These are phyloP conservation scores for Dipodomys merriami DNA, from an alignment of 2,113 vertebrate species.

Conservation along the genomic window DNA sequence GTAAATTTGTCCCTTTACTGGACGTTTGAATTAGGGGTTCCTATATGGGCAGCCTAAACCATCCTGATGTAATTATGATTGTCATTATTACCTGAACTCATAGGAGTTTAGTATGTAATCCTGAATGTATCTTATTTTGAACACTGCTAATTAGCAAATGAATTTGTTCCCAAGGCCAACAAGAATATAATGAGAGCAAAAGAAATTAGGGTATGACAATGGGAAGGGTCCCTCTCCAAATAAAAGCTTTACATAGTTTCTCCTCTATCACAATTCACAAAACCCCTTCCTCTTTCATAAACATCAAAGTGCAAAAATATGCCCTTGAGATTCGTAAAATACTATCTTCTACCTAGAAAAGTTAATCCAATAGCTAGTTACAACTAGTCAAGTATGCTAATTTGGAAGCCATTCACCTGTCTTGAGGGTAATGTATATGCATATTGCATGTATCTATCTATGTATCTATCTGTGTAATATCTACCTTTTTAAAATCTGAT, in stretches of 20 bases:
- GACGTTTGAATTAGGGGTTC: neutral
- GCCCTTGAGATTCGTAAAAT: neutral
- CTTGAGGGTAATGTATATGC: neutral
- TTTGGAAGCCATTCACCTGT: neutral
- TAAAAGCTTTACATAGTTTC: neutral
- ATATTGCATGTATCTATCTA: neutral
- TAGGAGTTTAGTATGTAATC: conserved; percentile 10
- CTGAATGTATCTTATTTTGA: conserved; percentile 33
- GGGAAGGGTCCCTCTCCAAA: neutral
- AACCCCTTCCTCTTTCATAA: neutral
- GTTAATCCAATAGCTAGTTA: neutral
- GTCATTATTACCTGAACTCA: neutral
- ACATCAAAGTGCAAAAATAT: neutral
- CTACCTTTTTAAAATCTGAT: neutral
- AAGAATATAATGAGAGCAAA: conserved; percentile 43
- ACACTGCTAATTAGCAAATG: conserved; percentile 2
- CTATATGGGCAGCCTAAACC: neutral
- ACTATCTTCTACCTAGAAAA: neutral
- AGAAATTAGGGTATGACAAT: neutral
- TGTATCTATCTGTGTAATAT: neutral
- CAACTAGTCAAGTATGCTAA: neutral
- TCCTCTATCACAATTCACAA: neutral
- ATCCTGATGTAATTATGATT: neutral
- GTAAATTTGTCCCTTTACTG: neutral
- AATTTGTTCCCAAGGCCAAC: neutral